phyloP scores from a whole-genome alignment of 1,140 invertebrate genomes.

The Radopholus similis region DNA sequence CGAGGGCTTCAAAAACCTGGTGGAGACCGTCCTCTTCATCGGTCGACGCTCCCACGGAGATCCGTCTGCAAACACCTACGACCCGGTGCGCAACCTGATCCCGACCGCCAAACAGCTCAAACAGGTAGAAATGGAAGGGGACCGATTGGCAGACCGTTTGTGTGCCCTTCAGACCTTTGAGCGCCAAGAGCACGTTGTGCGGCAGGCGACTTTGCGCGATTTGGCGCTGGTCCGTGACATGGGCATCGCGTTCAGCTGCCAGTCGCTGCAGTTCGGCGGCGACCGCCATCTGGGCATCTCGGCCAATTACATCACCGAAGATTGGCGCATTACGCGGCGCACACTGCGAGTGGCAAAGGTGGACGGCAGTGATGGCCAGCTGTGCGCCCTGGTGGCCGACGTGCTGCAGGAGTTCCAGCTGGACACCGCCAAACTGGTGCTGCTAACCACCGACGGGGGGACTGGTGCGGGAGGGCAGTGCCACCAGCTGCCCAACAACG shows the following conservation, averaged over 20 bases:
- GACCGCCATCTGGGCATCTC: constrained; percentile 24
- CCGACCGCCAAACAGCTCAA: constrained; percentile 13
- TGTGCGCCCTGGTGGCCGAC: constrained; percentile 4
- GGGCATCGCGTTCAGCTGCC: constrained; percentile 40
- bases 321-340: constrained; percentile 42
- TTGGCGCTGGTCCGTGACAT: constrained; percentile 28
- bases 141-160: neutral
- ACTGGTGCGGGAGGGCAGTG: too few species aligned
- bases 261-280: constrained; percentile 29
- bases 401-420: constrained; percentile 23
- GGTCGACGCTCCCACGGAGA: constrained; percentile 38
- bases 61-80: constrained; percentile 19
- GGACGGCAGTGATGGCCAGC: neutral
- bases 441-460: constrained; percentile 21
- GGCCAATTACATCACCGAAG: constrained; percentile 46
- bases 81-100: constrained; percentile 25
- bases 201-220: constrained; percentile 31
- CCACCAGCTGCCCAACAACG: constrained; percentile 26
- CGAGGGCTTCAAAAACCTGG: constrained; percentile 49
- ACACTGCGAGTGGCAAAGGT: constrained; percentile 24
- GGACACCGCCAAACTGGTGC: constrained; percentile 3
- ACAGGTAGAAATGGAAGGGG: constrained; percentile 4
- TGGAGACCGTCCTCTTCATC: constrained; percentile 51
- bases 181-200: constrained; percentile 14
- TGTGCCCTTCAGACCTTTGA: constrained; percentile 20